Evolutionary conservation across 2,797 vertebrate genomes (phyloP).

Genomic region (Enteromius trimaculatus): DNA sequence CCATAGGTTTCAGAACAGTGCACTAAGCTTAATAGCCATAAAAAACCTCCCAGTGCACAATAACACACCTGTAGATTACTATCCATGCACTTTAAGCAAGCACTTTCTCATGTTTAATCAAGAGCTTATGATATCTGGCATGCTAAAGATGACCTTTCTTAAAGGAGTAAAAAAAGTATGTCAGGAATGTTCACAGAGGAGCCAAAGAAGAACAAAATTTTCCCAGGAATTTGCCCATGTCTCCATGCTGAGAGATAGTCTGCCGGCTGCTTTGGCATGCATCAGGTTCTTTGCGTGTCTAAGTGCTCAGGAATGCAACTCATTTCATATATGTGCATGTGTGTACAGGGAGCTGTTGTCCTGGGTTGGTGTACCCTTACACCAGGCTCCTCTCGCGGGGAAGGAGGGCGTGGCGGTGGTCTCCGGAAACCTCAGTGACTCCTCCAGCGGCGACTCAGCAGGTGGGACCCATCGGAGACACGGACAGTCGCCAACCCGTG

Average conservation of each 20-base stretch:
- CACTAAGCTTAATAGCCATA: conserved; percentile 18
- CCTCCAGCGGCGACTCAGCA: conserved; percentile 74
- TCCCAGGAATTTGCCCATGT: conserved; percentile 42
- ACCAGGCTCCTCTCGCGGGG: conserved; percentile 60
- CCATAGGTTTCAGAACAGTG: conserved; percentile 25
- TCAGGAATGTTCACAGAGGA: conserved; percentile 54
- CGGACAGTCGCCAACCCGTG: conserved; percentile 76
- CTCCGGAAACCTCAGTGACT: conserved; percentile 77
- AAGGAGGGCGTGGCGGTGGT: conserved; percentile 60
- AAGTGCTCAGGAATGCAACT: conserved; percentile 23
- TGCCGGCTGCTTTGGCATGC: conserved; percentile 24
- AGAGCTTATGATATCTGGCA: neutral
- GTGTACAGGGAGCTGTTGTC: conserved; percentile 68
- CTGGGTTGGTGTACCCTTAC: conserved; percentile 64
- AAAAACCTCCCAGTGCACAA: neutral
- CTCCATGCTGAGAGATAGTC: conserved; percentile 31
- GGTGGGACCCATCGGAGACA: conserved; percentile 62
- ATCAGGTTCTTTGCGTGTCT: conserved; percentile 24
- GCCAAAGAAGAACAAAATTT: conserved; percentile 42
- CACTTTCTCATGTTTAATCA: neutral
- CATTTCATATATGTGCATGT: conserved; percentile 40
- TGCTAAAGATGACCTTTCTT: conserved; percentile 38
- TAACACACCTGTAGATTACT: conserved; percentile 17
- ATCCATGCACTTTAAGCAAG: neutral
- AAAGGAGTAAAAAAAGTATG: conserved; percentile 68